Percentiles rank a stretch among this genome's conserved stretches.
These are phyloP conservation scores for Andrena trimmerana DNA, from an alignment of 2,888 invertebrate species.

Conservation along the genomic window DNA sequence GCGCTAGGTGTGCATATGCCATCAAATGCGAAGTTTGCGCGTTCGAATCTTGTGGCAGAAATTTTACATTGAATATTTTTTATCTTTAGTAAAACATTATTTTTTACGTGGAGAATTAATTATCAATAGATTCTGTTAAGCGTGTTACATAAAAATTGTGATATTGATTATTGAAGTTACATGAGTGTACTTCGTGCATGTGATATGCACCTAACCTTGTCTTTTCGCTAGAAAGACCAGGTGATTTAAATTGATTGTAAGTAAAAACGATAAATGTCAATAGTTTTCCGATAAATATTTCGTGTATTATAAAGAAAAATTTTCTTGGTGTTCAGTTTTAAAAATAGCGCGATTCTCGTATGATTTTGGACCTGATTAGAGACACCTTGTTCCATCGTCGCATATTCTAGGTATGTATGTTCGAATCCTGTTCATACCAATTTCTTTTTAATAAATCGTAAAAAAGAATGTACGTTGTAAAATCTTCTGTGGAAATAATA, in stretches of 20 bases:
- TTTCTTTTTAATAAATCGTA: slow-evolving; percentile 31
- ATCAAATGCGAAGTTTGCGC: slow-evolving; percentile 15
- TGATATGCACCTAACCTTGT: slow-evolving; percentile 48
- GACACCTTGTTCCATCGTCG: not conserved
- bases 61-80: slow-evolving; percentile 38
- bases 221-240: slow-evolving; percentile 1
- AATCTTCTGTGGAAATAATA: not conserved
- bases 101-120: slow-evolving; percentile 20
- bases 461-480: slow-evolving; percentile 1
- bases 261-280: not conserved
- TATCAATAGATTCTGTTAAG: slow-evolving; percentile 22
- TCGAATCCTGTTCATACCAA: slow-evolving; percentile 50
- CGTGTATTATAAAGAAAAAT: not conserved
- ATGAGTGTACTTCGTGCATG: not conserved
- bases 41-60: slow-evolving; percentile 48
- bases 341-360: not conserved
- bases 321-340: not conserved
- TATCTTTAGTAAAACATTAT: slow-evolving; percentile 28
- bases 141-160: not conserved
- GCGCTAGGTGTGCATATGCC: not conserved
- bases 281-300: not conserved
- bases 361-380: slow-evolving; percentile 9
- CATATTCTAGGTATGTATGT: slow-evolving; percentile 33
- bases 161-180: slow-evolving; percentile 6
- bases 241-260: not conserved